Percentiles rank a stretch among this genome's conserved stretches.
phyloP scores from a whole-genome alignment of 92 coral and sea anemone species.

The Pocillopora meandrina region DNA sequence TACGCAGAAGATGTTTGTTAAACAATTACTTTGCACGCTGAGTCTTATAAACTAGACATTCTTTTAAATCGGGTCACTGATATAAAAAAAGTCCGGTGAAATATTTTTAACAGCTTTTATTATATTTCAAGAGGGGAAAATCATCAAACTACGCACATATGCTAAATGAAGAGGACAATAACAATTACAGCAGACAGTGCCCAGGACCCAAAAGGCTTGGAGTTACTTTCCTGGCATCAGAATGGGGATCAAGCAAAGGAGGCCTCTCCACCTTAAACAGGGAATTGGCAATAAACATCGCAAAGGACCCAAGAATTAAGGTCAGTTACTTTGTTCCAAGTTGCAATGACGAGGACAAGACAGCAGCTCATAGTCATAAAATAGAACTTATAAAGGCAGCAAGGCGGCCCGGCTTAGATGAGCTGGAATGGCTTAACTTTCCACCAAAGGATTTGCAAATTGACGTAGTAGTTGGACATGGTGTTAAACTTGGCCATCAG shows the following conservation, averaged over 20 bases:
- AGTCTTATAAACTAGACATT: no score
- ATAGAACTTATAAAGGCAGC: neutral
- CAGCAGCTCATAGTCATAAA: neutral
- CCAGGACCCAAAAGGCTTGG: neutral
- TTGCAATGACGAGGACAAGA: neutral
- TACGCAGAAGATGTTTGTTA: no score
- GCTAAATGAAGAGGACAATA: no score
- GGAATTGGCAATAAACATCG: neutral
- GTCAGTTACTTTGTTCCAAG: neutral
- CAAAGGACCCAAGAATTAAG: neutral
- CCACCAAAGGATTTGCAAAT: neutral
- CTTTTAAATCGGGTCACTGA: no score
- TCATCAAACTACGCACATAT: no score
- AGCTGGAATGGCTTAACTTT: neutral
- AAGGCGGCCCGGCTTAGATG: neutral
- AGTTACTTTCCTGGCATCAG: slow-evolving; percentile 4
- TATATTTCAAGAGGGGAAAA: no score
- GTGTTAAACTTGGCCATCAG: neutral
- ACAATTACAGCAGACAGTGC: neutral
- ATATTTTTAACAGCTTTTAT: no score
- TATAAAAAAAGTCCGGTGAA: no score
- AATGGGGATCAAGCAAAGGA: slow-evolving; percentile 11
- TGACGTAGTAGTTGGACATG: neutral
- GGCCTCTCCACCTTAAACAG: slow-evolving; percentile 1
- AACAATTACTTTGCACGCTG: no score